Evolutionary conservation across 2,888 invertebrate genomes (phyloP), one percentile per base, ranked within the genome.

Genomic region (Stenodema calcarata): DNA sequence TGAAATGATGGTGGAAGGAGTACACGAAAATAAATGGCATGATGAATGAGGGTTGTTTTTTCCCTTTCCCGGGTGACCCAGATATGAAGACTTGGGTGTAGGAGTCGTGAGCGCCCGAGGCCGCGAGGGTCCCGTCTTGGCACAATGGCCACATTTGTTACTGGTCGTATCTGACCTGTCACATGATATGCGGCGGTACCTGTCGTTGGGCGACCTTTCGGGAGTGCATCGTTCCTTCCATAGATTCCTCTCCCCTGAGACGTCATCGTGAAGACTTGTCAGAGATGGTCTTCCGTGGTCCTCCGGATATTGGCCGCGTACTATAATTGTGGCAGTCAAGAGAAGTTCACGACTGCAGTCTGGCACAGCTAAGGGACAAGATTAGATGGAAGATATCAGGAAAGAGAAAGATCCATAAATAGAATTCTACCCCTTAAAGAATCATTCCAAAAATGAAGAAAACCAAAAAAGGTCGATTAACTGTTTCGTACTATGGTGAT

Each of bases 111-210:
- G 47, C 54, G 80, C 80, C 80, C 28, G 27, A 42, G 80, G 44
- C 50, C 28, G 23, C 50, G n/a, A 47, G 50, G 27, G 50, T 79
- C 18, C 79, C 79, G 42, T 42, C 79, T 23, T 47, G 47, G 80
- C 80, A 80, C 80, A 80, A 80, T 80, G 80, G 80, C 47, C 80
- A 80, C 80, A 80, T 80, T 54, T 80, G 80, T 80, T 80, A 80
- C 79, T 50, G 28, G 35, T 35, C 35, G 41, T 30, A 41, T 73
- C 62, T 62, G 62, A 62, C 9, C 62, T 62, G 62, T 62, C 62
- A 62, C 62, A 62, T 18, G 62, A 62, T 62, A 23, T 23, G 62
- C 62, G 62, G 62, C 4, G 62, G 62, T 62, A 54, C 54, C 54
- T 54, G 62, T 62, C 62, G 23, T 27, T 0, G 11, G 12, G 27